phyloP scores from a whole-genome alignment of 2,888 invertebrate genomes.

The Sussaba pulchella region DNA sequence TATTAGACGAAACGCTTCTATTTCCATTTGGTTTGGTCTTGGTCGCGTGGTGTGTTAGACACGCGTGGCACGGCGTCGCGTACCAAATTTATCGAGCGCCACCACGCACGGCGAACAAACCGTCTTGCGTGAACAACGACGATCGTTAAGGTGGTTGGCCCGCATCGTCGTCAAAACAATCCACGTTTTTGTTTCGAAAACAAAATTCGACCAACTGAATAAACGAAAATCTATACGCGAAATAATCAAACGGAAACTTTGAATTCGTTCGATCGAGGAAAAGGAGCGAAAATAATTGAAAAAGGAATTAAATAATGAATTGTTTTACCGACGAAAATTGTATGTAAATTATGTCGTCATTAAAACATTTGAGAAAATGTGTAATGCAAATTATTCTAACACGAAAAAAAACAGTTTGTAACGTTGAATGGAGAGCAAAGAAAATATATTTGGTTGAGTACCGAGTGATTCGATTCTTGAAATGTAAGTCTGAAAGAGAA shows the following conservation, averaged over 20 bases:
- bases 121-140: not conserved
- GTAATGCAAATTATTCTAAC: too few species aligned
- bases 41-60: conserved; percentile 13
- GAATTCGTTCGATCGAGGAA: too few species aligned
- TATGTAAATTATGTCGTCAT: too few species aligned
- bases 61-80: conserved; percentile 25
- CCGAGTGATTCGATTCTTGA: not conserved
- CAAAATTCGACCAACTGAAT: too few species aligned
- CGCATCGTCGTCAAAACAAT: not conserved
- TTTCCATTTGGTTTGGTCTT: conserved; percentile 49
- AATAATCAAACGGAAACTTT: too few species aligned
- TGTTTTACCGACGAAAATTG: too few species aligned
- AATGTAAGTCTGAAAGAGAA: not conserved
- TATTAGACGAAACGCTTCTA: conserved; percentile 60
- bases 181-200: not conserved
- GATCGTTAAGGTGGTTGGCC: not conserved
- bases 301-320: too few species aligned
- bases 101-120: not conserved
- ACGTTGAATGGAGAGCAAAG: not conserved
- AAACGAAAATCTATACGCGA: too few species aligned
- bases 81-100: conserved; percentile 50
- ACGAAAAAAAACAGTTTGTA: not conserved
- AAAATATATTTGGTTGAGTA: not conserved
- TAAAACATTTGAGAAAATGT: too few species aligned
- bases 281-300: too few species aligned